Percentiles rank a stretch among this genome's conserved stretches.
phyloP scores from a whole-genome alignment of 2,113 vertebrate species.

The Lampris megalopsis region DNA sequence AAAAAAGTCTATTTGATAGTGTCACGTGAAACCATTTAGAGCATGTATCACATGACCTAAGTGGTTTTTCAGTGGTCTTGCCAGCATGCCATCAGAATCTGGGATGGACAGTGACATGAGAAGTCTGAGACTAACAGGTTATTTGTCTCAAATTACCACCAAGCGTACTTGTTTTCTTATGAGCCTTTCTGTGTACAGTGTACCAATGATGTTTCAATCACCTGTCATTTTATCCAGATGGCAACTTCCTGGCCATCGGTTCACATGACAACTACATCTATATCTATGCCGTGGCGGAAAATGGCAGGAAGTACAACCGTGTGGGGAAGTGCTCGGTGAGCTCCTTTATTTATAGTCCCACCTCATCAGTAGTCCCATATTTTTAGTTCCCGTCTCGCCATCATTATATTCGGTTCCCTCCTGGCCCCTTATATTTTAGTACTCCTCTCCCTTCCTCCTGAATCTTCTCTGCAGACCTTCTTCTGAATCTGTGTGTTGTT shows the following conservation, averaged over 20 bases:
- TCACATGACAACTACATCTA: constrained; percentile 99
- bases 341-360: constrained; percentile 43
- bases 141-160: too few relatives aligned
- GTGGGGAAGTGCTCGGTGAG: constrained; percentile 97
- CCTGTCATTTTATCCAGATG: constrained; percentile 82
- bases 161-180: not conserved
- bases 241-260: constrained; percentile 95
- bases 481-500: constrained; percentile 15
- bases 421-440: constrained; percentile 17
- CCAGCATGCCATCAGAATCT: too few relatives aligned
- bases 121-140: too few relatives aligned
- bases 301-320: constrained; percentile 92
- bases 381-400: constrained; percentile 37
- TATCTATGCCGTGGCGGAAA: constrained; percentile 92
- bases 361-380: constrained; percentile 40
- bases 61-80: too few relatives aligned
- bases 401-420: constrained; percentile 43
- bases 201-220: constrained; percentile 18
- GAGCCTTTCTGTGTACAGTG: too few relatives aligned
- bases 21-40: not conserved
- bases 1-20: not conserved
- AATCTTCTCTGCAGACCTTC: constrained; percentile 7
- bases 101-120: too few relatives aligned
- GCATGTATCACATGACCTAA: too few relatives aligned
- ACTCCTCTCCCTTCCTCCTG: not conserved